Evolutionary conservation across 2,888 invertebrate genomes (phyloP).

Genomic region (Drosophila leonis): DNA sequence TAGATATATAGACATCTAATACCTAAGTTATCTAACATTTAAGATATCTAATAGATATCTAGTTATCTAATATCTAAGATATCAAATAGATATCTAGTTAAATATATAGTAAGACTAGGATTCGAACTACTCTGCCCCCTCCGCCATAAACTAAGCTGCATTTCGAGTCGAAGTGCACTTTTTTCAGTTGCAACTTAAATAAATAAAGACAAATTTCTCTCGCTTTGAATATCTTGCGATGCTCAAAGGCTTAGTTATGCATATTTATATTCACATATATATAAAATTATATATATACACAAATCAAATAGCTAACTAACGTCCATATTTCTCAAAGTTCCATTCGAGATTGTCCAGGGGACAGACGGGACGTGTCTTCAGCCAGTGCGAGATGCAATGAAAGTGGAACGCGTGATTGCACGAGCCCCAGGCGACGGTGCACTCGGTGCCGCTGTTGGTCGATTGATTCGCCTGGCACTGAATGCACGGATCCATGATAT

Average conservation of each 20-base stretch:
- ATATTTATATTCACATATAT: not conserved
- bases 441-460: slow-evolving; percentile 7
- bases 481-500: slow-evolving; percentile 47
- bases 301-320: not conserved
- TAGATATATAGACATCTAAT: too few species aligned
- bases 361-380: slow-evolving; percentile 34
- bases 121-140: too few species aligned
- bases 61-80: too few species aligned
- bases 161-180: too few species aligned
- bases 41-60: too few species aligned
- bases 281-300: too few species aligned
- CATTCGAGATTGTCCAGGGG: slow-evolving; percentile 50
- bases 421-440: slow-evolving; percentile 44
- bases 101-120: too few species aligned
- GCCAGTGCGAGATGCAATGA: slow-evolving; percentile 53
- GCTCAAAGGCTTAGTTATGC: not conserved
- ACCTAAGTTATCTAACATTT: too few species aligned
- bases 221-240: not conserved
- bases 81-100: too few species aligned
- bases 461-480: slow-evolving; percentile 45
- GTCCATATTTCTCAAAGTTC: slow-evolving; percentile 38
- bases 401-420: slow-evolving; percentile 49
- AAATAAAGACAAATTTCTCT: too few species aligned
- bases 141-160: too few species aligned
- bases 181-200: too few species aligned